These are phyloP conservation scores for Glyphotaelius pellucidus DNA, from an alignment of 2,888 invertebrate species.

Conservation along the genomic window DNA sequence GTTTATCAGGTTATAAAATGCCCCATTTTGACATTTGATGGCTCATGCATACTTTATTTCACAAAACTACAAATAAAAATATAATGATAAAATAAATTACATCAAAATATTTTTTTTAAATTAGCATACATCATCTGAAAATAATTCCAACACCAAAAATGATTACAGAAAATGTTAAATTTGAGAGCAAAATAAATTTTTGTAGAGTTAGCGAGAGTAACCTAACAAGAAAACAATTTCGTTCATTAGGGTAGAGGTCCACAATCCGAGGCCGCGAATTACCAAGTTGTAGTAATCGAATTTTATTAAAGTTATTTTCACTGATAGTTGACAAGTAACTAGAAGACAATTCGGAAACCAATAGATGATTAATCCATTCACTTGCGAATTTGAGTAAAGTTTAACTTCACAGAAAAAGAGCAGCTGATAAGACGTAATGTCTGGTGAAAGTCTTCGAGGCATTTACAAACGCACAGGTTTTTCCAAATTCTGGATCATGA, in stretches of 20 bases:
- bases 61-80: neutral
- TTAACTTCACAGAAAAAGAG: too few species aligned
- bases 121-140: neutral
- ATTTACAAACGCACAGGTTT: too few species aligned
- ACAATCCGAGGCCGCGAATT: too few species aligned
- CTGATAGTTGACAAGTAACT: too few species aligned
- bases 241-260: neutral
- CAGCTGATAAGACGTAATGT: too few species aligned
- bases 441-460: too few species aligned
- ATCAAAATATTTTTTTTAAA: neutral
- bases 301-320: too few species aligned
- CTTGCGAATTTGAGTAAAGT: too few species aligned
- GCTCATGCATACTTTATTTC: neutral
- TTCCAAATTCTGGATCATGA: too few species aligned
- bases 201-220: neutral
- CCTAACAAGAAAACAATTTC: neutral
- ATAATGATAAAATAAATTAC: neutral
- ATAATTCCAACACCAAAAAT: neutral
- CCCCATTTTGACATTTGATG: neutral
- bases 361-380: too few species aligned
- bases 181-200: neutral
- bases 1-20: neutral
- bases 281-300: too few species aligned
- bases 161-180: neutral
- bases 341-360: too few species aligned